Conservation (phyloP, 2,113 vertebrate genomes). For the Sander vitreus region DNA sequence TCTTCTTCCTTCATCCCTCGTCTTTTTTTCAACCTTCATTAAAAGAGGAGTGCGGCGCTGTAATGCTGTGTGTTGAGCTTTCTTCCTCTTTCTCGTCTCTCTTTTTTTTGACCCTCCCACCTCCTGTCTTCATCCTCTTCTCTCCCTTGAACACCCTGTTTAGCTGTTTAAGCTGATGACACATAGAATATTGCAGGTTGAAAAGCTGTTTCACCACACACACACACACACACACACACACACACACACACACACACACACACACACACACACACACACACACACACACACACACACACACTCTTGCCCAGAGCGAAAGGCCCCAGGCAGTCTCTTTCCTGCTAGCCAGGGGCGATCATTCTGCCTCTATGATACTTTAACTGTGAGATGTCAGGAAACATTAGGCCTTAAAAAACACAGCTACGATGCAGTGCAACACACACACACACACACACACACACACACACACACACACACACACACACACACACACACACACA, state of each 20-base stretch:
- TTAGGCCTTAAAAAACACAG: slow-evolving; percentile 85
- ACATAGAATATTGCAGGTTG: slow-evolving; percentile 80
- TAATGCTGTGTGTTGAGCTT: slow-evolving; percentile 41
- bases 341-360: slow-evolving; percentile 87
- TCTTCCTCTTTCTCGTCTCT: slow-evolving; percentile 34
- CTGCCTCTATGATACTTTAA: slow-evolving; percentile 90
- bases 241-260: slow-evolving; percentile 26
- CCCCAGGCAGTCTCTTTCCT: slow-evolving; percentile 86
- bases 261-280: slow-evolving; percentile 27
- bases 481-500: slow-evolving; percentile 48
- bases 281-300: slow-evolving; percentile 43
- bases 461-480: slow-evolving; percentile 53
- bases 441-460: slow-evolving; percentile 46
- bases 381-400: slow-evolving; percentile 90
- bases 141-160: slow-evolving; percentile 71
- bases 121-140: slow-evolving; percentile 47
- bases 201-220: slow-evolving; percentile 69
- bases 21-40: slow-evolving; percentile 75
- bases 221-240: slow-evolving; percentile 57
- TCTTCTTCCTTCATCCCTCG: slow-evolving; percentile 58
- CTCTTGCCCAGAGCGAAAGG: slow-evolving; percentile 85
- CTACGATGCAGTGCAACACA: slow-evolving; percentile 67
- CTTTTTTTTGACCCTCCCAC: slow-evolving; percentile 8
- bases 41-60: slow-evolving; percentile 52
- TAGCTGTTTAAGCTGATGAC: slow-evolving; percentile 81